Conservation (phyloP, 2,113 vertebrate genomes). For the Rutilus rutilus region DNA sequence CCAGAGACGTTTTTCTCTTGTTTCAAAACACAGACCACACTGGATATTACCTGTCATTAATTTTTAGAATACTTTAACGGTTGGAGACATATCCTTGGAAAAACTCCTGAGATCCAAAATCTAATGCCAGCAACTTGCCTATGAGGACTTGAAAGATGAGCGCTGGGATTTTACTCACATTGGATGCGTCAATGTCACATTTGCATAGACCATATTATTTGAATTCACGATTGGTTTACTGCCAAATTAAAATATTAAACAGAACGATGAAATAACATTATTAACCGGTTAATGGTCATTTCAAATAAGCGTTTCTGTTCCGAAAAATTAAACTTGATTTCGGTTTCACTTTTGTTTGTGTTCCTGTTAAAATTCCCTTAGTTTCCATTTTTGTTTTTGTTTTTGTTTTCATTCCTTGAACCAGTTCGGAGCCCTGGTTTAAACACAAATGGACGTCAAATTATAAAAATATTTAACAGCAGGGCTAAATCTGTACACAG, state of each 20-base stretch:
- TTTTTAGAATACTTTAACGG: too few relatives aligned
- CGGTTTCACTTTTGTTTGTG: too few relatives aligned
- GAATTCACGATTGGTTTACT: neutral
- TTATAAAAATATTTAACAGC: neutral
- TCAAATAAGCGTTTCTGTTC: neutral
- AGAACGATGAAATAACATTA: neutral
- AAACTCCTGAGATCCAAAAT: too few relatives aligned
- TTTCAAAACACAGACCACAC: too few relatives aligned
- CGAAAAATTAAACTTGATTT: too few relatives aligned
- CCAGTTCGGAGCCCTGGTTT: neutral
- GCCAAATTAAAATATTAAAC: neutral
- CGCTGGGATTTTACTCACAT: neutral
- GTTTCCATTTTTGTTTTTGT: neutral
- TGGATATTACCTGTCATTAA: too few relatives aligned
- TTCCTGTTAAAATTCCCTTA: neutral
- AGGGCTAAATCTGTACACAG: neutral
- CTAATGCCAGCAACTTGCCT: too few relatives aligned
- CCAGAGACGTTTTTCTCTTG: too few relatives aligned
- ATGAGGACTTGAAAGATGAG: too few relatives aligned
- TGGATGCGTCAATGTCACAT: neutral
- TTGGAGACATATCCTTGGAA: too few relatives aligned
- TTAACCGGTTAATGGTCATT: neutral
- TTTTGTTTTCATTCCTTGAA: neutral
- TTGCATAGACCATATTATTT: neutral
- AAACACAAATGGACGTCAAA: neutral